Evolutionary conservation across 2,888 invertebrate genomes (phyloP).

Genomic region (Limnephilus lunatus): DNA sequence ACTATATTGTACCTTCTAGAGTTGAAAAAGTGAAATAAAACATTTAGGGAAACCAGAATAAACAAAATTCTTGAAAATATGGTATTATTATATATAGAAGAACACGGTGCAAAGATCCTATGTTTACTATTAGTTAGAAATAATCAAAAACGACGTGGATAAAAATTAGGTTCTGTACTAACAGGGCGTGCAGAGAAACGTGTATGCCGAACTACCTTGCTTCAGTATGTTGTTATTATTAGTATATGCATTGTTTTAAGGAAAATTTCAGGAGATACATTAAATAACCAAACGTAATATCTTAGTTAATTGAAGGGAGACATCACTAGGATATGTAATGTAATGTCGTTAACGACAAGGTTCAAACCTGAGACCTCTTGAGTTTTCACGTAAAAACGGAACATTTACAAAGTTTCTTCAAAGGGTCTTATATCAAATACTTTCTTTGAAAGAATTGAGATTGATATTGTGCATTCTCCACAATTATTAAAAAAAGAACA

Average conservation of each 20-base stretch:
- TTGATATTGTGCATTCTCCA: neutral
- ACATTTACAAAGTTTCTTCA: too few relatives aligned
- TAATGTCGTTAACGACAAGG: too few relatives aligned
- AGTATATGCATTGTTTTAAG: neutral
- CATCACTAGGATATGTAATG: too few relatives aligned
- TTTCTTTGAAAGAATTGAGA: too few relatives aligned
- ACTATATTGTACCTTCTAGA: neutral
- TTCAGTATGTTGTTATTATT: neutral
- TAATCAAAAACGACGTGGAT: neutral
- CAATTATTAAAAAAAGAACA: neutral
- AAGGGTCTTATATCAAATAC: too few relatives aligned
- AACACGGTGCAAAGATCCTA: constrained; percentile 25
- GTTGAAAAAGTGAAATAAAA: neutral
- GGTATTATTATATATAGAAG: neutral
- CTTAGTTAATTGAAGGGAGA: too few relatives aligned
- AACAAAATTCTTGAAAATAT: neutral
- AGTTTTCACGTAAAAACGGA: too few relatives aligned
- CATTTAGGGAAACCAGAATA: neutral
- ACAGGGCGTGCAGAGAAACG: constrained; percentile 21
- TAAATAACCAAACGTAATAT: too few relatives aligned
- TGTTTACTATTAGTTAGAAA: neutral
- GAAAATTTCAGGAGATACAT: neutral
- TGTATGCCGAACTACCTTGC: neutral
- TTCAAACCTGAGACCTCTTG: too few relatives aligned
- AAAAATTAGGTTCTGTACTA: neutral